phyloP scores from a whole-genome alignment of 2,113 vertebrate species.

The Jaculus jaculus region DNA sequence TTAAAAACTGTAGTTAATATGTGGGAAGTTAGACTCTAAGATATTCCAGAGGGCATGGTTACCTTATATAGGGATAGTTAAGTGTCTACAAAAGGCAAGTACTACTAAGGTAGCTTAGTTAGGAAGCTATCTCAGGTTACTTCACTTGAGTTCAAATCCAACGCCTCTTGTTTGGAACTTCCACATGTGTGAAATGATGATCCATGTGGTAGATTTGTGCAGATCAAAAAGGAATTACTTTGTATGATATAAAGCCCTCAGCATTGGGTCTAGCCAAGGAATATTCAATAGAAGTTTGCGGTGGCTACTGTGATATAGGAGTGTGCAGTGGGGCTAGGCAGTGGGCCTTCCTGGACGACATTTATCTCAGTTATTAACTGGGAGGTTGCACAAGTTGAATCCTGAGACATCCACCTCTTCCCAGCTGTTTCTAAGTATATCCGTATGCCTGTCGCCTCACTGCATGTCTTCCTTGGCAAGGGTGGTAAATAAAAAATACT shows the following conservation, averaged over 20 bases:
- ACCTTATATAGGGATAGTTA: neutral
- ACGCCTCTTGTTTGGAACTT: neutral
- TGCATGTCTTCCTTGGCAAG: neutral
- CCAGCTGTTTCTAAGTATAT: neutral
- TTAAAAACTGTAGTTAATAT: neutral
- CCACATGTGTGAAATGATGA: neutral
- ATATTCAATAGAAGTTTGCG: neutral
- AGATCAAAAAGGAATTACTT: neutral
- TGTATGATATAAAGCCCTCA: neutral
- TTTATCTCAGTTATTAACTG: neutral
- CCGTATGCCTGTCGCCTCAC: neutral
- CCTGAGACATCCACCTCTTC: neutral
- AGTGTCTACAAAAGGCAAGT: neutral
- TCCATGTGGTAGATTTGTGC: neutral
- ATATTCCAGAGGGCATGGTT: neutral
- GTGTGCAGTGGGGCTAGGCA: neutral
- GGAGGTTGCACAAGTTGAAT: neutral
- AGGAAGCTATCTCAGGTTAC: neutral
- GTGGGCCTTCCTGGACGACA: neutral
- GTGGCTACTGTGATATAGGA: neutral
- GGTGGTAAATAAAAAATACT: neutral
- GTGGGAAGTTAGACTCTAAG: neutral
- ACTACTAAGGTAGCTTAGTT: slow-evolving; percentile 4
- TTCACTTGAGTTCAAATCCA: neutral
- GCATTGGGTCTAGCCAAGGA: neutral